Evolutionary conservation across 2,888 invertebrate species (phyloP).

Genomic region (Peribatodes rhomboidaria): DNA sequence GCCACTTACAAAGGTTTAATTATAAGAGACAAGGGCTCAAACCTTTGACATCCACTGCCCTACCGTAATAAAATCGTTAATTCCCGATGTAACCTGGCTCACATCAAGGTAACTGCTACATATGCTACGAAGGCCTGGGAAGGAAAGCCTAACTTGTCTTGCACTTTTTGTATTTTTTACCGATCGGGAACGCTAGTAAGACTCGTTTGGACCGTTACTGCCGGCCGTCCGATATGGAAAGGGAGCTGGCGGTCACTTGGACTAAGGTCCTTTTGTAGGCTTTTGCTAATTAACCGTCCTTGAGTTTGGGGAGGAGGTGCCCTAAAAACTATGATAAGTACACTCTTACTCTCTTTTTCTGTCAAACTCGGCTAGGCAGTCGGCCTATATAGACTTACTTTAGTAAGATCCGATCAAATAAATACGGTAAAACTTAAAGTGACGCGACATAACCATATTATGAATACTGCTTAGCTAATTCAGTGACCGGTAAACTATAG

Average conservation of each 20-base stretch:
- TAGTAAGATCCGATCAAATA: no score
- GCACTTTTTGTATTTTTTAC: slow-evolving; percentile 36
- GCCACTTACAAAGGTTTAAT: no score
- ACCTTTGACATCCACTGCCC: slow-evolving; percentile 38
- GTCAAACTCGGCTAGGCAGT: no score
- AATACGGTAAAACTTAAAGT: no score
- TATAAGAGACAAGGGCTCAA: not conserved
- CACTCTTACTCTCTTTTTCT: no score
- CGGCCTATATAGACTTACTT: no score
- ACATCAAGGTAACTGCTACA: slow-evolving; percentile 32
- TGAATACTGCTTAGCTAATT: no score
- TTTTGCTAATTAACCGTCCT: no score
- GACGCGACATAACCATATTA: no score
- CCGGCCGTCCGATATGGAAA: slow-evolving; percentile 16
- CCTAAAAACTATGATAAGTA: no score
- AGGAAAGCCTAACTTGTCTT: slow-evolving; percentile 24
- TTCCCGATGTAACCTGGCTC: slow-evolving; percentile 42
- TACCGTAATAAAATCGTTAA: slow-evolving; percentile 50
- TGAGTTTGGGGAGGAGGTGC: no score
- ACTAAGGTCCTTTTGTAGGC: not conserved
- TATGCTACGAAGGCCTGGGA: slow-evolving; percentile 33
- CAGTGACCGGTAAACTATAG: no score
- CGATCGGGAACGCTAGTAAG: slow-evolving; percentile 31
- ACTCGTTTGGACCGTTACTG: slow-evolving; percentile 40
- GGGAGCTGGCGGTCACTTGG: slow-evolving; percentile 10